phyloP scores from a whole-genome alignment of 2,797 vertebrate genomes.

The Pangasius sanitwongsei region DNA sequence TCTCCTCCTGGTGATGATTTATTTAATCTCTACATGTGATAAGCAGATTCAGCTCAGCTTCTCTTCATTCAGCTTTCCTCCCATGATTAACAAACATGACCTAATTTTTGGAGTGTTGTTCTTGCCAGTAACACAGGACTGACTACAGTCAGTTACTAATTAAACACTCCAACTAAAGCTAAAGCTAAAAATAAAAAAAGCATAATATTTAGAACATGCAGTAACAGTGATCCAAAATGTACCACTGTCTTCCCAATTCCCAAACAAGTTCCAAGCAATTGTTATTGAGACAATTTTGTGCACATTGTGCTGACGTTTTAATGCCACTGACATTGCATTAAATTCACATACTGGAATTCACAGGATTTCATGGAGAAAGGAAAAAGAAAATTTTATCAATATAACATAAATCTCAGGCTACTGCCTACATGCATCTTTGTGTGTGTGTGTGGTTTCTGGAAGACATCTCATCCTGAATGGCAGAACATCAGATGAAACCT shows the following conservation, averaged over 20 bases:
- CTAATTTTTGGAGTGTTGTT: not conserved
- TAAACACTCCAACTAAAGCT: not conserved
- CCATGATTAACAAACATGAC: not conserved
- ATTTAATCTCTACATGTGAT: too few species aligned
- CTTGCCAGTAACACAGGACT: not conserved
- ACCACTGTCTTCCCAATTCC: not conserved
- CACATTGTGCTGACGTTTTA: too few species aligned
- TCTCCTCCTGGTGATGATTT: not conserved
- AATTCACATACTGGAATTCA: not conserved
- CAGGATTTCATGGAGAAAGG: not conserved
- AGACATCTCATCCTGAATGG: not conserved
- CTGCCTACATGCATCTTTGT: not conserved
- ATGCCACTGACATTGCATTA: too few species aligned
- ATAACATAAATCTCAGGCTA: not conserved
- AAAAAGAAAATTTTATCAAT: not conserved
- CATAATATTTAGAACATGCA: constrained; percentile 8
- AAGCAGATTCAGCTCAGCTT: not conserved
- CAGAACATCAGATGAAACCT: not conserved
- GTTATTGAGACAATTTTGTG: too few species aligned
- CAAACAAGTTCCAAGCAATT: too few species aligned
- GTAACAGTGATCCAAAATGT: constrained; percentile 19
- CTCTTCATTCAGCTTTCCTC: not conserved
- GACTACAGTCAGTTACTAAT: not conserved
- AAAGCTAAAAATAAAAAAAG: constrained; percentile 7
- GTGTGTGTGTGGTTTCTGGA: not conserved